Evolutionary conservation across 2,888 invertebrate species (phyloP).

Genomic region (Stenodera caucasica): DNA sequence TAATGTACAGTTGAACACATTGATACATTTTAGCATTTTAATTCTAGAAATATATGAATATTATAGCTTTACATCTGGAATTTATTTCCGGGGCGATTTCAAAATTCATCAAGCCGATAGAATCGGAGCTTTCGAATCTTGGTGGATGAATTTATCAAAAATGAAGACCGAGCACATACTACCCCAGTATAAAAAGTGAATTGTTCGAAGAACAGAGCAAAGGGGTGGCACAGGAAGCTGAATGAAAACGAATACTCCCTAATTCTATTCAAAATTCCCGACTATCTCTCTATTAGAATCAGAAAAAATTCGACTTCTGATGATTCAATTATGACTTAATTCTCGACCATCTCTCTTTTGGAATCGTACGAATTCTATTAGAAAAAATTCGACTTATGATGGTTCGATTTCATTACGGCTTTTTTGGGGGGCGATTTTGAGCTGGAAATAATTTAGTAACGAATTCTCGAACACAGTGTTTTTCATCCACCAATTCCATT

Average conservation of each 20-base stretch:
- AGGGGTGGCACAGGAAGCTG: neutral
- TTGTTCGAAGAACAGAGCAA: neutral
- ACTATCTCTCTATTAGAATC: neutral
- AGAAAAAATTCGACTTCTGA: no score
- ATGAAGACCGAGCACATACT: no score
- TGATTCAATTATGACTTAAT: no score
- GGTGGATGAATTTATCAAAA: no score
- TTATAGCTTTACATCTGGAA: conserved; percentile 38
- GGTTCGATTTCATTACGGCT: neutral
- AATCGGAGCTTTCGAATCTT: no score
- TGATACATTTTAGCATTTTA: conserved; percentile 52
- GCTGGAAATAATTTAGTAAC: neutral
- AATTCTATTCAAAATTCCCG: neutral
- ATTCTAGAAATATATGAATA: conserved; percentile 51
- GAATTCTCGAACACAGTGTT: neutral
- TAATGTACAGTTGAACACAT: conserved; percentile 53
- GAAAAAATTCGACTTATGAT: neutral
- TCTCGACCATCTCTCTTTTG: no score
- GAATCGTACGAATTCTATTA: neutral
- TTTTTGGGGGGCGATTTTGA: neutral
- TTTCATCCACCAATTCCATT: neutral
- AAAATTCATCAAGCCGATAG: no score
- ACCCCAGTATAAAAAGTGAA: neutral
- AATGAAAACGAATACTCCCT: neutral
- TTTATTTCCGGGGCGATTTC: no score